phyloP scores from a whole-genome alignment of 2,113 vertebrate genomes.

The Lasiurus cinereus region DNA sequence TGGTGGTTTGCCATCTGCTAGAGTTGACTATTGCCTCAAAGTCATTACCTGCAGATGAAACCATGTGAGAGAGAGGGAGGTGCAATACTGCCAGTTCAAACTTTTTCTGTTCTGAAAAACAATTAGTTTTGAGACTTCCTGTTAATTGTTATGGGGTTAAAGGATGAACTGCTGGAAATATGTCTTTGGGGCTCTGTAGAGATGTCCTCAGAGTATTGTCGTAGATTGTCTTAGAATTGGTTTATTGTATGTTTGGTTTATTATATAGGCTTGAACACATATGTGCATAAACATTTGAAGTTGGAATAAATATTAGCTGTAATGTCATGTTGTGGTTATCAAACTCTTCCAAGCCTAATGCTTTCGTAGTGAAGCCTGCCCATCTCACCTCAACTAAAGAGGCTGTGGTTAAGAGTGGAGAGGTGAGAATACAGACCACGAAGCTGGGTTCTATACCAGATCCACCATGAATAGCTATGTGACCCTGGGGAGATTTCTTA shows the following conservation, averaged over 20 bases:
- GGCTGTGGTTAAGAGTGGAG: background rate
- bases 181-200: background rate
- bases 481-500: background rate
- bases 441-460: background rate
- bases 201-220: background rate
- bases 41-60: background rate
- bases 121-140: background rate
- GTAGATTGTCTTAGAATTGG: background rate
- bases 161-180: background rate
- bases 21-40: background rate
- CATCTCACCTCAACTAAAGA: background rate
- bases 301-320: background rate
- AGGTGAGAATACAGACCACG: background rate
- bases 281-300: background rate
- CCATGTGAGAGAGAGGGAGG: background rate
- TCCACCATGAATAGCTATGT: rapidly evolving
- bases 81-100: background rate
- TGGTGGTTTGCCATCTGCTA: background rate
- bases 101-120: background rate
- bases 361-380: background rate
- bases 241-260: background rate
- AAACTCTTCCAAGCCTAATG: background rate
- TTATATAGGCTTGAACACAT: background rate
- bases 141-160: background rate
- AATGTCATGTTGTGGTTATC: background rate